These are phyloP conservation scores for Rhipidura dahli DNA, from an alignment of 2,113 vertebrate genomes.

Conservation along the genomic window DNA sequence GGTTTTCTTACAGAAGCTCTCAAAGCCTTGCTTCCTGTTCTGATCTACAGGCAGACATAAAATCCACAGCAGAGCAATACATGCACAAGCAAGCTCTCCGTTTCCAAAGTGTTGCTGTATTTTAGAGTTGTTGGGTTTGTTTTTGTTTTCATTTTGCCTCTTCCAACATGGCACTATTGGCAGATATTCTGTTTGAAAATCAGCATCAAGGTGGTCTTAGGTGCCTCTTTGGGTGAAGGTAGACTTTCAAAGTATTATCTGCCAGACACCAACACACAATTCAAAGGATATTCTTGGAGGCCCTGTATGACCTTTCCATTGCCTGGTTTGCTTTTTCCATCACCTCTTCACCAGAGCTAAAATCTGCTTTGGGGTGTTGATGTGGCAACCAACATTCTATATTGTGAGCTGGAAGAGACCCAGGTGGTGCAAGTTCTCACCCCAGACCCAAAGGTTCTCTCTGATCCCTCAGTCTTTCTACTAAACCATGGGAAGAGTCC, in stretches of 20 bases:
- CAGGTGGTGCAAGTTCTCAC: not conserved
- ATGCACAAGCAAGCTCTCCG: not conserved
- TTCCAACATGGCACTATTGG: not conserved
- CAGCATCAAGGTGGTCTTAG: not conserved
- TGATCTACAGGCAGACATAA: not conserved
- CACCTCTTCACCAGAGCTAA: not conserved
- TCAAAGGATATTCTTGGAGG: not conserved
- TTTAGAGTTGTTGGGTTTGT: not conserved
- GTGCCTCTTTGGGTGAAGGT: not conserved
- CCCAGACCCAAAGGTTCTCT: not conserved
- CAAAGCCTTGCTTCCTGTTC: slow-evolving; percentile 62
- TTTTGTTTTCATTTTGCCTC: not conserved
- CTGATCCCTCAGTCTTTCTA: not conserved
- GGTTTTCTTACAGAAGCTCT: slow-evolving; percentile 73
- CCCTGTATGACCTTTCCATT: not conserved
- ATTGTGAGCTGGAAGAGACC: not conserved
- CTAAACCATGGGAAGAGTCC: not conserved
- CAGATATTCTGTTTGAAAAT: not conserved
- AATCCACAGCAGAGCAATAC: not conserved
- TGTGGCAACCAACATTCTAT: not conserved
- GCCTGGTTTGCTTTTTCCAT: not conserved
- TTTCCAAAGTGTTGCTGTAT: not conserved
- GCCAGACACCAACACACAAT: not conserved
- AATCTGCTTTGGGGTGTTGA: not conserved
- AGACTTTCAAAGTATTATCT: not conserved